Base-by-base conservation (phyloP, 2,888 invertebrate genomes). In the Andrena hattorfiana region DNA sequence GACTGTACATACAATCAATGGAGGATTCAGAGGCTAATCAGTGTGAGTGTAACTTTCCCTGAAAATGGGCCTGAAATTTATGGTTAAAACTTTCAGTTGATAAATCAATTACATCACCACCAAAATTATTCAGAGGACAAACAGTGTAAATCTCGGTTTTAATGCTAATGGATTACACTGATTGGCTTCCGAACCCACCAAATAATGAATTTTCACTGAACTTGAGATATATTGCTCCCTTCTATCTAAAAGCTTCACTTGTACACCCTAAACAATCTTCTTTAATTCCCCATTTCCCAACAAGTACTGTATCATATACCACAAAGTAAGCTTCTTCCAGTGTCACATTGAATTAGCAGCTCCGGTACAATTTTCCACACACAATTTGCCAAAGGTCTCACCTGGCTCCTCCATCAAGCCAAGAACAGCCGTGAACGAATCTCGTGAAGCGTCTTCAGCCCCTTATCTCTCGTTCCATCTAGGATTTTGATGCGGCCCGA, bases 381-480 rank as follows among this genome's bases (percentile, higher is more conserved):
- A 49, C n/a, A 26, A 51, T 63, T 54, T 64, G 6, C 63, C 0
- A 66, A 56, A 42, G 13, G 32, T 28, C 16, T 42, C 54, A 42
- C 10, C 16, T 2, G 20, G 49, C 30, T n/a, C 23, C 23, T 26
- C n/a, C 42, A 16, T n/a, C 10, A 32, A 64, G 23, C 13, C 56
- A n/a, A 42, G 23, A 7, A 6, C 26, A 30, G 23, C 56, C 10
- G n/a, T 23, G 56, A 48, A 54, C 51, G 56, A 51, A 23, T 26
- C 64, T 60, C 30, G 8, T 56, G 3, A 64, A 70, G 13, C 23
- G 54, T 73, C 64, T 54, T 48, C 42, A 0, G 48, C 23, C 5
- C 10, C 56, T 84, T 82, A 83, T 87, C 86, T 84, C 56, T 42
- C 64, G 59, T 75, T 63, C 69, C 77, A 83, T 88, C 87, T n/a